Conservation (phyloP, 2,113 vertebrate genomes). For the Dunckerocampus dactyliophorus region DNA sequence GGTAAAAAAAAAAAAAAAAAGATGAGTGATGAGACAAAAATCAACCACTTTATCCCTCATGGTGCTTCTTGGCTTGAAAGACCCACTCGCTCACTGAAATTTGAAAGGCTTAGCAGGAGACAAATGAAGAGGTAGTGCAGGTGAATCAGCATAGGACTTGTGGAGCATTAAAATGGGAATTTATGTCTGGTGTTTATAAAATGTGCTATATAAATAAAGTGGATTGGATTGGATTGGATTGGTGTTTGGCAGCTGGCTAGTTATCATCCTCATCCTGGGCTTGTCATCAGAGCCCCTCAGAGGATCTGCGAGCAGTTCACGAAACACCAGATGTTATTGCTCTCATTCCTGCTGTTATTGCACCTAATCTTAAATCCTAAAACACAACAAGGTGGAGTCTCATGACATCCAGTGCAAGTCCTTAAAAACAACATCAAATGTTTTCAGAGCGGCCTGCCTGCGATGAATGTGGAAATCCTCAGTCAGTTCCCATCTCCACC, state of each 20-base stretch:
- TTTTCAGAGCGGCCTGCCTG: slow-evolving; percentile 86
- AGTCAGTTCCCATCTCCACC: slow-evolving; percentile 91
- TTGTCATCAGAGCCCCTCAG: background rate
- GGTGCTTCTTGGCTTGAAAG: too few relatives aligned
- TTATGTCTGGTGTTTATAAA: slow-evolving; percentile 24
- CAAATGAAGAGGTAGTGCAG: background rate
- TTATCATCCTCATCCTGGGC: slow-evolving; percentile 48
- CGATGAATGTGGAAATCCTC: slow-evolving; percentile 86
- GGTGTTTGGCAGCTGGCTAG: slow-evolving; percentile 47
- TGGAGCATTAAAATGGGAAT: slow-evolving; percentile 21
- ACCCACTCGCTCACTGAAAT: too few relatives aligned
- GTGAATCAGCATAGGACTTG: slow-evolving; percentile 10
- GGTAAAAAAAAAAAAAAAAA: slow-evolving; percentile 67
- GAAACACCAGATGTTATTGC: slow-evolving; percentile 18
- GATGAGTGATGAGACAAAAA: slow-evolving; percentile 10
- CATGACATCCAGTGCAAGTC: slow-evolving; percentile 12
- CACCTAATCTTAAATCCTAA: slow-evolving; percentile 13
- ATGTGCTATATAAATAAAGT: too few relatives aligned
- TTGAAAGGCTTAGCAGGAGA: slow-evolving; percentile 11
- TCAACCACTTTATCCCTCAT: slow-evolving; percentile 15
- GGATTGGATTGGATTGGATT: too few relatives aligned
- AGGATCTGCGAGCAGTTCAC: slow-evolving; percentile 54
- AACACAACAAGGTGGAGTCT: slow-evolving; percentile 31
- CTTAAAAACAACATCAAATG: background rate
- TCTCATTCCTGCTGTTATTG: too few relatives aligned